phyloP scores from a whole-genome alignment of 2,888 invertebrate species.

The Cantharis rufa region DNA sequence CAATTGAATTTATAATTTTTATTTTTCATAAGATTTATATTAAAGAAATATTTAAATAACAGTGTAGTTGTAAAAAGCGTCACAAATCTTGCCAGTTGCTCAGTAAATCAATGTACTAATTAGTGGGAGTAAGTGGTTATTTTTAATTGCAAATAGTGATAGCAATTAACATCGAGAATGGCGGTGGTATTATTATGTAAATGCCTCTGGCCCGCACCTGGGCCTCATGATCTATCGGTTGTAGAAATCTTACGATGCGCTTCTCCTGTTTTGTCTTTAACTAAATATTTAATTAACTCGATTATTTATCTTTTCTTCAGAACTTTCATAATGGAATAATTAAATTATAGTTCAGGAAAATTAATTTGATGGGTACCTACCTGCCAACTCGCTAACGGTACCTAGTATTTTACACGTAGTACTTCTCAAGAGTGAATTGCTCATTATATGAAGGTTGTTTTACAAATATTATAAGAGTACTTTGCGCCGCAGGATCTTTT shows the following conservation, averaged over 20 bases:
- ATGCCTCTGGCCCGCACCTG: slow-evolving; percentile 28
- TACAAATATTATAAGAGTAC: background rate
- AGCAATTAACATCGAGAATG: slow-evolving; percentile 40
- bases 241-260: slow-evolving; percentile 20
- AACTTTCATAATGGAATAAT: background rate
- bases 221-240: slow-evolving; percentile 28
- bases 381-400: background rate
- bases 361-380: background rate
- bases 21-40: background rate
- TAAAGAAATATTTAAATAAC: slow-evolving; percentile 9
- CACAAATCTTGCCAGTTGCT: slow-evolving; percentile 35
- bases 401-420: background rate
- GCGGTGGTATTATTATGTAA: slow-evolving; percentile 33
- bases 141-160: slow-evolving; percentile 45
- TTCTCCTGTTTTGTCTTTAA: slow-evolving; percentile 24
- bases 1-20: background rate
- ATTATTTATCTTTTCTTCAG: slow-evolving; percentile 17
- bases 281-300: slow-evolving; percentile 23
- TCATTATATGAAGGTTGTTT: too few species aligned
- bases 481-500: background rate
- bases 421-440: background rate
- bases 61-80: slow-evolving; percentile 33
- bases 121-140: slow-evolving; percentile 39
- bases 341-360: background rate
- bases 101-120: slow-evolving; percentile 41